Evolutionary conservation across 1,140 invertebrate species (phyloP).

Genomic region (Diorhabda carinulata): DNA sequence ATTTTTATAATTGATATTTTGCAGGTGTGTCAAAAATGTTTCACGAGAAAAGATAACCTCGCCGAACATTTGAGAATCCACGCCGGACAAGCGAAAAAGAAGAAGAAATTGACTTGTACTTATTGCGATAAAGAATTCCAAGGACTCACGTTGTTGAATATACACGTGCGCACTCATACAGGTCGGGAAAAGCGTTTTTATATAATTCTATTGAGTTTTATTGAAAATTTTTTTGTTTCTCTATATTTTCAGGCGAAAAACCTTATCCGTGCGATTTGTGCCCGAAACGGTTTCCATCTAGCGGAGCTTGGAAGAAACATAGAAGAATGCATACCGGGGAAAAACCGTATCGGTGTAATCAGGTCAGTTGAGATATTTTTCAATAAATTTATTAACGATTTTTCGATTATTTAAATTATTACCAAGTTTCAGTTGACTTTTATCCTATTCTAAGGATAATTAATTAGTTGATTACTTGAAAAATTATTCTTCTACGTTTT

Average conservation of each 20-base stretch:
- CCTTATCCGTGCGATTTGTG: conserved; percentile 65
- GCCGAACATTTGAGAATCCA: conserved; percentile 71
- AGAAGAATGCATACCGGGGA: conserved; percentile 77
- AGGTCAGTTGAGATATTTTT: conserved; percentile 28
- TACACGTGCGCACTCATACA: conserved; percentile 69
- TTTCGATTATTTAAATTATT: not conserved
- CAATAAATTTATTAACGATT: conserved; percentile 2
- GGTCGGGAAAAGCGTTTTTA: conserved; percentile 43
- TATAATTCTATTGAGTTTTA: not conserved
- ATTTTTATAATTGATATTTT: not conserved
- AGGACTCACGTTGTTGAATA: conserved; percentile 61
- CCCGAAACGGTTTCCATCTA: conserved; percentile 63
- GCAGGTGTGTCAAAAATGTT: conserved; percentile 68
- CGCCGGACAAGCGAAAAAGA: conserved; percentile 61
- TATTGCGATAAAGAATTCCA: conserved; percentile 69
- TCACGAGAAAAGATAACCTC: conserved; percentile 73
- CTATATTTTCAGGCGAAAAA: conserved; percentile 52
- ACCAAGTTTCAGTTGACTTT: too few relatives aligned
- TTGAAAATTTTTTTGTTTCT: not conserved
- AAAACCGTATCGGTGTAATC: conserved; percentile 44
- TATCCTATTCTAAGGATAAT: too few relatives aligned
- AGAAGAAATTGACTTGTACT: conserved; percentile 62
- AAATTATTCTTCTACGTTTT: too few relatives aligned
- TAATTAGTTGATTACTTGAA: too few relatives aligned
- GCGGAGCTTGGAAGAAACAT: conserved; percentile 73